Percentiles rank a stretch among this genome's conserved stretches.
These are phyloP conservation scores for Galago senegalensis DNA, from an alignment of 2,797 vertebrate species.

Conservation along the genomic window DNA sequence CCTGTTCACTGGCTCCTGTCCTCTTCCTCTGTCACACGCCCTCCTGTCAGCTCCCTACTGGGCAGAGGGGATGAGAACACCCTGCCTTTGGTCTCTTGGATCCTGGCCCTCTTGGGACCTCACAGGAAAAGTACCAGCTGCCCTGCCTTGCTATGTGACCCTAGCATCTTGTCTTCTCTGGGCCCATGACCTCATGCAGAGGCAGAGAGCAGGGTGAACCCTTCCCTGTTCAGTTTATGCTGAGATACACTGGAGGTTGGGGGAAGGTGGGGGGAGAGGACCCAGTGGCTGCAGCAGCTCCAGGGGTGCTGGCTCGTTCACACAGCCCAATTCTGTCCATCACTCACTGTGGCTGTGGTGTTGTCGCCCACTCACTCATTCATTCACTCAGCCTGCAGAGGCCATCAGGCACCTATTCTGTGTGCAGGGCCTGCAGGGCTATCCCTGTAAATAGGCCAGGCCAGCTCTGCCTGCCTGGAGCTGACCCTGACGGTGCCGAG, in stretches of 20 bases:
- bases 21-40: background rate
- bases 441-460: background rate
- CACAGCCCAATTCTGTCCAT: rapidly evolving
- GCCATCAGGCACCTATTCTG: rapidly evolving
- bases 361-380: background rate
- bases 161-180: background rate
- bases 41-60: background rate
- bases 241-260: background rate
- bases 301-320: background rate
- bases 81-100: background rate
- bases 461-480: background rate
- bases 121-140: no score
- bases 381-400: background rate
- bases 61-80: background rate
- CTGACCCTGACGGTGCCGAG: background rate
- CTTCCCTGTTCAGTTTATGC: background rate
- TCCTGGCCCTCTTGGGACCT: background rate
- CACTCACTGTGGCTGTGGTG: no score
- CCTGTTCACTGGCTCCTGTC: background rate
- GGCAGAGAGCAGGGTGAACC: background rate
- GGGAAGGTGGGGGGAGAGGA: background rate
- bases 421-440: background rate
- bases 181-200: background rate
- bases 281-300: background rate
- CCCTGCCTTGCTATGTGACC: background rate